Evolutionary conservation across 1,140 invertebrate genomes (phyloP).

Genomic region (Wasmannia auropunctata): DNA sequence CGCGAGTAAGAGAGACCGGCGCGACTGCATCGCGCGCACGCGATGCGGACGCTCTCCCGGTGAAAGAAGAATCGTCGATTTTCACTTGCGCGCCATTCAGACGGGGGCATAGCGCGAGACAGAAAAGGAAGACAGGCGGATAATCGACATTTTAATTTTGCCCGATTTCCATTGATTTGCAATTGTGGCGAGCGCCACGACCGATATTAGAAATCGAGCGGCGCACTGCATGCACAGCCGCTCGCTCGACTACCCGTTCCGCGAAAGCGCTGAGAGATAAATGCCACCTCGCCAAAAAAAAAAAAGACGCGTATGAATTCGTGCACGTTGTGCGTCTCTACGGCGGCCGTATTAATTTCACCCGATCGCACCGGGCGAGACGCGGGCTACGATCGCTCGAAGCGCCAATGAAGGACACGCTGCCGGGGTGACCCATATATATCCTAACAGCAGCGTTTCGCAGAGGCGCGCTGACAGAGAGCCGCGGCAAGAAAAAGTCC

Average conservation of each 20-base stretch:
- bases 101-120: not conserved
- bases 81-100: slow-evolving; percentile 28
- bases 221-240: too few species aligned
- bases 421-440: slow-evolving; percentile 42
- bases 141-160: not conserved
- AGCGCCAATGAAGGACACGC: slow-evolving; percentile 4
- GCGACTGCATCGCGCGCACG: not conserved
- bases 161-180: not conserved
- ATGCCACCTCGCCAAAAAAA: not conserved
- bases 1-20: slow-evolving; percentile 20
- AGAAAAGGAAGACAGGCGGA: not conserved
- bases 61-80: slow-evolving; percentile 28
- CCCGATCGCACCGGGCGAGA: not conserved
- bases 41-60: not conserved
- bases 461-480: slow-evolving; percentile 41
- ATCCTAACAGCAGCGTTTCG: slow-evolving; percentile 13
- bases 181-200: not conserved
- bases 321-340: not conserved
- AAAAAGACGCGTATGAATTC: not conserved
- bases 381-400: not conserved
- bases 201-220: slow-evolving; percentile 30
- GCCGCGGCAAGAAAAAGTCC: slow-evolving; percentile 64
- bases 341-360: slow-evolving; percentile 19
- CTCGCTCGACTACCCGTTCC: not conserved
- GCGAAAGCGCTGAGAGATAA: slow-evolving; percentile 31